A percentile compares a stretch with the other conserved stretches of the same genome.
Evolutionary conservation across 2,113 vertebrate species (phyloP).

Genomic region (Trachemys scripta): DNA sequence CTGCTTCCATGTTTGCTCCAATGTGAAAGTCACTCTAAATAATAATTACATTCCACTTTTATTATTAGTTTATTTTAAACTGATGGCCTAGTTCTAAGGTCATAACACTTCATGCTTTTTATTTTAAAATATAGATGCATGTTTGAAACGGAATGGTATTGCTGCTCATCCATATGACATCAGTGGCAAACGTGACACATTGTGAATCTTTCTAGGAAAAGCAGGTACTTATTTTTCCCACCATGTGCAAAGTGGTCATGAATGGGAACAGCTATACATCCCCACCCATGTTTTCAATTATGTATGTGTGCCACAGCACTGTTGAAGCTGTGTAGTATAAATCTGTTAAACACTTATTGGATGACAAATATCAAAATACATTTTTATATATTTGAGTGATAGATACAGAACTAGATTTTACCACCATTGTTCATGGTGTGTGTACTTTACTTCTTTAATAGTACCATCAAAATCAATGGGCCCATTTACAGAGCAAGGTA

Average conservation of each 20-base stretch:
- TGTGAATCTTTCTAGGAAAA: background rate
- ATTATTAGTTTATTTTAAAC: background rate
- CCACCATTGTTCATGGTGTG: background rate
- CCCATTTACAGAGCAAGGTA: background rate
- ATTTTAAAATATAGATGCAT: background rate
- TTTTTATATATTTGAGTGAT: background rate
- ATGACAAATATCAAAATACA: background rate
- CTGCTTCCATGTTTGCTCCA: background rate
- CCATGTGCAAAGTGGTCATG: background rate
- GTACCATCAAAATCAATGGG: background rate
- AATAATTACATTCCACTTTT: background rate
- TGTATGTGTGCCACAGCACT: background rate
- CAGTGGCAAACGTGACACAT: background rate
- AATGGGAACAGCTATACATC: background rate
- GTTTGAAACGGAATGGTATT: rapidly evolving
- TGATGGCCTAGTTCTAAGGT: background rate
- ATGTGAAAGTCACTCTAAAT: background rate
- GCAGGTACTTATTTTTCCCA: background rate
- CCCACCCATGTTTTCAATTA: background rate
- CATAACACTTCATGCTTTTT: background rate
- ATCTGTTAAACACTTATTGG: background rate
- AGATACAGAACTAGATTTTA: background rate
- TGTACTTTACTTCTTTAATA: background rate
- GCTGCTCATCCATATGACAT: background rate
- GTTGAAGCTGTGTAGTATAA: background rate